Evolutionary conservation across 2,797 vertebrate genomes (phyloP).

Genomic region (Lepilemur septentrionalis): DNA sequence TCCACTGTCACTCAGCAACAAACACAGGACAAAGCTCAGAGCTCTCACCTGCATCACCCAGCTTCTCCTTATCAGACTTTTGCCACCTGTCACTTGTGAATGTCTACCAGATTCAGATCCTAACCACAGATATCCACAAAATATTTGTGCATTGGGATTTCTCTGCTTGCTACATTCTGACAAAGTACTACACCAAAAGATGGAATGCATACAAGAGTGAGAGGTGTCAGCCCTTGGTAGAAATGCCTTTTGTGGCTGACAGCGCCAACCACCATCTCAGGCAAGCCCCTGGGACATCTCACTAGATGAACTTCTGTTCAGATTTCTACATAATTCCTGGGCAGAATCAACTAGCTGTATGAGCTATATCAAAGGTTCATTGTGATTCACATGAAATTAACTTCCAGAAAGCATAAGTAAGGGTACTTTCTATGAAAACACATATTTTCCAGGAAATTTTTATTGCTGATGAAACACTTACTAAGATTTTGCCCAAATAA

Average conservation of each 20-base stretch:
- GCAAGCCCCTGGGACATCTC: neutral
- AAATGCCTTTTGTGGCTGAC: neutral
- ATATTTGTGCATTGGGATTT: neutral
- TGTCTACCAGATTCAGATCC: neutral
- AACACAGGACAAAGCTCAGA: neutral
- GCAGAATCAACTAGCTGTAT: neutral
- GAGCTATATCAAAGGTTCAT: neutral
- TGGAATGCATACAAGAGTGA: neutral
- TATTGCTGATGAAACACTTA: neutral
- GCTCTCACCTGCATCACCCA: neutral
- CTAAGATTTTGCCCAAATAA: conserved; percentile 51
- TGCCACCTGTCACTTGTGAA: neutral
- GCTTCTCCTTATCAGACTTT: neutral
- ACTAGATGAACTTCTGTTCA: neutral
- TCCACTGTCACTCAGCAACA: neutral
- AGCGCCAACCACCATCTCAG: neutral
- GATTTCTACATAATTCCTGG: neutral
- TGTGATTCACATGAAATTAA: neutral
- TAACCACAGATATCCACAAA: neutral
- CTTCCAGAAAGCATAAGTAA: neutral
- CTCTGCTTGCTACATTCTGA: neutral
- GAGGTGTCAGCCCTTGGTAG: neutral
- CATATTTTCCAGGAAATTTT: conserved; percentile 33
- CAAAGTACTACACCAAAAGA: neutral
- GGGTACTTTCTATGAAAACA: neutral